These are phyloP conservation scores for Oplegnathus fasciatus DNA, from an alignment of 2,113 vertebrate species.

Conservation along the genomic window DNA sequence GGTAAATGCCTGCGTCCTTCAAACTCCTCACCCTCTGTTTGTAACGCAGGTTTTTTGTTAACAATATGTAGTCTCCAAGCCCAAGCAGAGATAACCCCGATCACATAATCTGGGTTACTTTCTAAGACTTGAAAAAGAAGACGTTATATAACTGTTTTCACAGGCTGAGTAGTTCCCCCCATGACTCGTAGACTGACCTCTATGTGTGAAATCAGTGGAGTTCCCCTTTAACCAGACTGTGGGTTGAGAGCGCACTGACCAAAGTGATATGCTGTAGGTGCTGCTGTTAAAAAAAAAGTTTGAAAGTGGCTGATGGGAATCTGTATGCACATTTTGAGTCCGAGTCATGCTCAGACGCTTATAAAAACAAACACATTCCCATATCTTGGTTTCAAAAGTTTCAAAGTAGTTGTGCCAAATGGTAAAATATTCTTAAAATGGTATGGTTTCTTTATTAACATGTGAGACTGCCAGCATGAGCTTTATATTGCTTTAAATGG, in stretches of 20 bases:
- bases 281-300: not conserved
- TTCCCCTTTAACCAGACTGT: constrained; percentile 25
- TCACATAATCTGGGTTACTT: not conserved
- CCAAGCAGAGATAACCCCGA: not conserved
- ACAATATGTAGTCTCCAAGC: not conserved
- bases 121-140: not conserved
- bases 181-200: constrained; percentile 26
- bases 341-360: not conserved
- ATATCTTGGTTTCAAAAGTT: not conserved
- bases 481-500: constrained; percentile 35
- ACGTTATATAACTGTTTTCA: not conserved
- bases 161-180: not conserved
- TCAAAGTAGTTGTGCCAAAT: no score
- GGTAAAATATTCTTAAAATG: not conserved
- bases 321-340: not conserved
- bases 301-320: not conserved
- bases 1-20: not conserved
- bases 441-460: not conserved
- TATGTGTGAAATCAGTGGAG: constrained; percentile 19
- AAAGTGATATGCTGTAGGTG: not conserved
- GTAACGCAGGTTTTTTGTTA: not conserved
- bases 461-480: constrained; percentile 1
- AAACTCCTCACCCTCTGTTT: not conserved
- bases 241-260: constrained; percentile 36
- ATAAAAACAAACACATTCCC: not conserved